phyloP scores from a whole-genome alignment of 92 coral and sea anemone genomes.

The Plumapathes pennacea region DNA sequence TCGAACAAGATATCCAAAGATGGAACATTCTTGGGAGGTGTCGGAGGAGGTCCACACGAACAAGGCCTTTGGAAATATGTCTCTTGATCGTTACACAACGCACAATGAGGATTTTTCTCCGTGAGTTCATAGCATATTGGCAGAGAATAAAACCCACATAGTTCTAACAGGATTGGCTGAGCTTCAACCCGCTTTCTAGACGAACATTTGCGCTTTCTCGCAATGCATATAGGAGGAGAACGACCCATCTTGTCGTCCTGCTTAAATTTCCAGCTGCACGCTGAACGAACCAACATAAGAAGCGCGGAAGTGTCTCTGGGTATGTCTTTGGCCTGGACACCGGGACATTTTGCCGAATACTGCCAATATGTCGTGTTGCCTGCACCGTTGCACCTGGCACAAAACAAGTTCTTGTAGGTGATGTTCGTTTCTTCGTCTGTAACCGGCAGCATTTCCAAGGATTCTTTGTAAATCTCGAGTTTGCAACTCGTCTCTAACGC shows the following conservation, averaged over 20 bases:
- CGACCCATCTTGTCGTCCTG: neutral
- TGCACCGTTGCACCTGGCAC: slow-evolving; percentile 15
- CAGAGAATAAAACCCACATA: slow-evolving; percentile 19
- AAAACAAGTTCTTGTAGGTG: slow-evolving; percentile 11
- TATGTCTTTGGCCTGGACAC: no score
- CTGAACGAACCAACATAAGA: neutral
- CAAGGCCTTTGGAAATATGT: neutral
- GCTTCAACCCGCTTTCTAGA: neutral
- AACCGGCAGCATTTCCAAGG: slow-evolving; percentile 11
- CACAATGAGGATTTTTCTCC: slow-evolving; percentile 20
- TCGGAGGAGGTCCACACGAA: neutral
- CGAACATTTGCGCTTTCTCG: neutral
- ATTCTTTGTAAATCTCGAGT: neutral
- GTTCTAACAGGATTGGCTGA: neutral
- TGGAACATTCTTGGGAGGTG: neutral
- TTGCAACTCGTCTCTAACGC: neutral
- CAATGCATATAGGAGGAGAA: neutral
- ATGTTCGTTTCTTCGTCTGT: neutral
- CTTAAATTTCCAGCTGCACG: slow-evolving; percentile 1
- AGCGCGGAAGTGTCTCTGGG: slow-evolving; percentile 7
- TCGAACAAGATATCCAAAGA: slow-evolving; percentile 16
- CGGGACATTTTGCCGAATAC: slow-evolving; percentile 3
- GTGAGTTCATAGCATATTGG: neutral
- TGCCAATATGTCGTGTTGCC: slow-evolving; percentile 1
- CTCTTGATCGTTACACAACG: slow-evolving; percentile 2